Evolutionary conservation across 2,888 invertebrate species (phyloP).

Genomic region (Eristalis tenax): DNA sequence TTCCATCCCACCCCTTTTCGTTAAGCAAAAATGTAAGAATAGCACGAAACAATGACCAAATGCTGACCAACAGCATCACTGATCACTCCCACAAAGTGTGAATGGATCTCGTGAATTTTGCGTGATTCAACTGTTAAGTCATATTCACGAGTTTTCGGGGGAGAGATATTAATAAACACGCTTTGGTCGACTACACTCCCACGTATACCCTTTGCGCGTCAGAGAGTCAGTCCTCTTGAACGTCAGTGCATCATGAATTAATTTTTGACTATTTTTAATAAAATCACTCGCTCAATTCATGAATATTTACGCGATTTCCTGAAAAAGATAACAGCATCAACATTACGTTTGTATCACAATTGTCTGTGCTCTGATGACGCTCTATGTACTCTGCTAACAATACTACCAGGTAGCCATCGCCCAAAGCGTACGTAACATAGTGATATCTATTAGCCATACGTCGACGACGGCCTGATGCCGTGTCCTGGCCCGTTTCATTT

Average conservation of each 20-base stretch:
- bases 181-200: constrained; percentile 16
- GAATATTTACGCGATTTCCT: constrained; percentile 74
- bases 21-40: neutral
- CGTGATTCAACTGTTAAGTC: constrained; percentile 54
- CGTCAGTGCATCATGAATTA: constrained; percentile 46
- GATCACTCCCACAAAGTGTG: constrained; percentile 53
- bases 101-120: constrained; percentile 58
- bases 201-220: constrained; percentile 25
- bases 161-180: constrained; percentile 32
- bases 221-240: constrained; percentile 22
- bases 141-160: constrained; percentile 40
- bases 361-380: constrained; percentile 37
- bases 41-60: neutral
- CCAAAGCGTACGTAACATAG: constrained; percentile 47
- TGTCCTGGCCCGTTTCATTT: constrained; percentile 7
- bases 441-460: constrained; percentile 37
- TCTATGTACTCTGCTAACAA: neutral
- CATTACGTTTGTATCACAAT: neutral
- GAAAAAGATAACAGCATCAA: neutral
- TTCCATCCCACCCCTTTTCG: neutral
- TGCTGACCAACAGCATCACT: neutral
- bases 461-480: constrained; percentile 25
- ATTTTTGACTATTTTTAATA: constrained; percentile 53
- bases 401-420: constrained; percentile 37
- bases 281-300: constrained; percentile 79